Evolutionary conservation across 2,113 vertebrate genomes (phyloP).

Genomic region (Origma solitaria): DNA sequence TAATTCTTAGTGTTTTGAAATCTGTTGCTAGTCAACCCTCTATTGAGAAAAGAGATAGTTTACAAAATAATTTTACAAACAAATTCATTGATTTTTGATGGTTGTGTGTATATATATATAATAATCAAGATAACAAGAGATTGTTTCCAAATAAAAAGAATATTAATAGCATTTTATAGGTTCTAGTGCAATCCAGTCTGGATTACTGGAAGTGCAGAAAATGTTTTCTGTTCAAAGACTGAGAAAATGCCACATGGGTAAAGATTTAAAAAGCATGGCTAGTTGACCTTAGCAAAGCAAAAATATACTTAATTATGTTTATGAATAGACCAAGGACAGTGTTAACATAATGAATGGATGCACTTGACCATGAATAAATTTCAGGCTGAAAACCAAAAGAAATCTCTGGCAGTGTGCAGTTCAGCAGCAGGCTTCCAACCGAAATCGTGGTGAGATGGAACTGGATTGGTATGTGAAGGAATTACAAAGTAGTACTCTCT

Average conservation of each 20-base stretch:
- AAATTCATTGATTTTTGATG: neutral
- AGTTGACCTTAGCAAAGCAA: neutral
- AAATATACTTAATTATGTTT: neutral
- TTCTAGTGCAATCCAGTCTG: neutral
- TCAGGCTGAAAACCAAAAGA: neutral
- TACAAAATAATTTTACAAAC: neutral
- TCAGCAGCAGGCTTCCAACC: neutral
- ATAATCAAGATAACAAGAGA: neutral
- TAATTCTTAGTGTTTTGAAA: conserved; percentile 7
- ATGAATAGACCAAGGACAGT: neutral
- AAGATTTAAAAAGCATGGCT: neutral
- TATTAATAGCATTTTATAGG: neutral
- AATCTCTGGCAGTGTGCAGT: neutral
- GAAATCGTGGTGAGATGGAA: neutral
- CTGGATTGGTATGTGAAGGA: neutral
- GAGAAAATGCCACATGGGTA: neutral
- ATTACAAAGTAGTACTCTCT: neutral
- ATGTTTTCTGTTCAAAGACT: neutral
- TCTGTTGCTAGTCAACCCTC: neutral
- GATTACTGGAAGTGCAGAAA: neutral
- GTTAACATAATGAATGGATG: neutral
- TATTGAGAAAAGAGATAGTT: neutral
- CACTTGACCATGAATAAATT: neutral
- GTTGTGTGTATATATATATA: neutral
- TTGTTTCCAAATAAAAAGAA: neutral